Percentiles rank a stretch among this genome's conserved stretches.
phyloP scores from a whole-genome alignment of 2,797 vertebrate genomes.

The Oryzias sinensis region DNA sequence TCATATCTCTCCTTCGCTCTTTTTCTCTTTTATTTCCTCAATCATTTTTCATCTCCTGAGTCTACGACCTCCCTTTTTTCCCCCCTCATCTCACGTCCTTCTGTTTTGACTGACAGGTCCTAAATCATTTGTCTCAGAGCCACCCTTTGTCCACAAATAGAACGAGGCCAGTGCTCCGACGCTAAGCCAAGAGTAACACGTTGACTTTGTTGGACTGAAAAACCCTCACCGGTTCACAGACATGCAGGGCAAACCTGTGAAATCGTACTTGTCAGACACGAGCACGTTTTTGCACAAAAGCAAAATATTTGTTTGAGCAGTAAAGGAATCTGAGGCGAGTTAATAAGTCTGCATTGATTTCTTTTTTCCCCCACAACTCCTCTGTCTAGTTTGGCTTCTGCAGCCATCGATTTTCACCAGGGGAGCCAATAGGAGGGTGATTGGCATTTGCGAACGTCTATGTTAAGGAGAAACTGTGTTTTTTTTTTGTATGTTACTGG shows the following conservation, averaged over 20 bases:
- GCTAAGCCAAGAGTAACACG: slow-evolving; percentile 58
- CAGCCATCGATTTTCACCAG: slow-evolving; percentile 60
- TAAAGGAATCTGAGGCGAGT: slow-evolving; percentile 55
- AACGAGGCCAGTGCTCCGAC: slow-evolving; percentile 55
- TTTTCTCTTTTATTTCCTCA: slow-evolving; percentile 13
- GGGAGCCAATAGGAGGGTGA: slow-evolving; percentile 37
- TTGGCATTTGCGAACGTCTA: slow-evolving; percentile 46
- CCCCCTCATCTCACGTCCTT: slow-evolving; percentile 56
- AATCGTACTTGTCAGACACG: slow-evolving; percentile 40
- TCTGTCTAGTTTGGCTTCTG: slow-evolving; percentile 45
- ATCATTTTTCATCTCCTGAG: slow-evolving; percentile 39
- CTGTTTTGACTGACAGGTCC: slow-evolving; percentile 68
- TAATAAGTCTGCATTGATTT: slow-evolving; percentile 75
- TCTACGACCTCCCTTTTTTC: slow-evolving; percentile 58
- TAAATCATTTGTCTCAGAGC: slow-evolving; percentile 72
- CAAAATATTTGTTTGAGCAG: slow-evolving; percentile 45
- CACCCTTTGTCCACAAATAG: slow-evolving; percentile 70
- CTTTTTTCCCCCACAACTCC: slow-evolving; percentile 46
- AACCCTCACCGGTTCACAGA: slow-evolving; percentile 28
- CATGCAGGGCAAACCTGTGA: slow-evolving; percentile 52
- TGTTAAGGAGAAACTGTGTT: slow-evolving; percentile 40
- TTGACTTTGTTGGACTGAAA: slow-evolving; percentile 56
- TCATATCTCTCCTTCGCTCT: slow-evolving; percentile 14
- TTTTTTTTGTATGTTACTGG: slow-evolving; percentile 18
- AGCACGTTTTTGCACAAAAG: slow-evolving; percentile 5